Percentiles rank a stretch among this genome's conserved stretches.
phyloP scores from a whole-genome alignment of 2,888 invertebrate genomes.

The Antitype chi region DNA sequence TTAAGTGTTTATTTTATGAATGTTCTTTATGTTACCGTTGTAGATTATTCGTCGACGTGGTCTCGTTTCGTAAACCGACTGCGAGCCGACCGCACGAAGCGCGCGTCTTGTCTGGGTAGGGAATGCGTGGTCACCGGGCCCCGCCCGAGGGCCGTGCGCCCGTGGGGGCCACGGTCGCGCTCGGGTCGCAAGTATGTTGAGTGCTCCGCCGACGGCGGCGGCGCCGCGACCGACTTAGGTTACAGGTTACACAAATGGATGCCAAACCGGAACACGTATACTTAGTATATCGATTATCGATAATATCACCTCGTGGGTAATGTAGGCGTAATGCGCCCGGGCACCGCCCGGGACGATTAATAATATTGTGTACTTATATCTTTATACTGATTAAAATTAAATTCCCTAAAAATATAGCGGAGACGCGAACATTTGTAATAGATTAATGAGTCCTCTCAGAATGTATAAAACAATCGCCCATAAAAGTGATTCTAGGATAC shows the following conservation, averaged over 20 bases:
- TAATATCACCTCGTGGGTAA: slow-evolving; percentile 87
- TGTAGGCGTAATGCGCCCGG: slow-evolving; percentile 83
- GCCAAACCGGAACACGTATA: slow-evolving; percentile 89
- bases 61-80: slow-evolving; percentile 76
- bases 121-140: slow-evolving; percentile 21
- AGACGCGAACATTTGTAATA: slow-evolving; percentile 87
- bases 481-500: slow-evolving; percentile 96
- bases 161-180: slow-evolving; percentile 19
- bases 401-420: slow-evolving; percentile 86
- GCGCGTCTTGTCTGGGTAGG: slow-evolving; percentile 37
- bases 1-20: slow-evolving; percentile 71
- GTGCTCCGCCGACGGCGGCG: slow-evolving; percentile 71
- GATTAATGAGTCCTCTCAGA: slow-evolving; percentile 88
- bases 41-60: slow-evolving; percentile 79
- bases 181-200: slow-evolving; percentile 41
- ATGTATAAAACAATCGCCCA: slow-evolving; percentile 91
- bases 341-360: slow-evolving; percentile 75
- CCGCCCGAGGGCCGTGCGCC: neutral
- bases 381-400: slow-evolving; percentile 87
- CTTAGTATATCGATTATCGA: slow-evolving; percentile 86
- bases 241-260: slow-evolving; percentile 84
- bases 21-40: slow-evolving; percentile 76
- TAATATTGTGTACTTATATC: slow-evolving; percentile 86
- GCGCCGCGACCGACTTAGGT: slow-evolving; percentile 79
- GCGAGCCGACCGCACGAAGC: slow-evolving; percentile 68